phyloP scores from a whole-genome alignment of 1,140 invertebrate genomes.

The Atta colombica region DNA sequence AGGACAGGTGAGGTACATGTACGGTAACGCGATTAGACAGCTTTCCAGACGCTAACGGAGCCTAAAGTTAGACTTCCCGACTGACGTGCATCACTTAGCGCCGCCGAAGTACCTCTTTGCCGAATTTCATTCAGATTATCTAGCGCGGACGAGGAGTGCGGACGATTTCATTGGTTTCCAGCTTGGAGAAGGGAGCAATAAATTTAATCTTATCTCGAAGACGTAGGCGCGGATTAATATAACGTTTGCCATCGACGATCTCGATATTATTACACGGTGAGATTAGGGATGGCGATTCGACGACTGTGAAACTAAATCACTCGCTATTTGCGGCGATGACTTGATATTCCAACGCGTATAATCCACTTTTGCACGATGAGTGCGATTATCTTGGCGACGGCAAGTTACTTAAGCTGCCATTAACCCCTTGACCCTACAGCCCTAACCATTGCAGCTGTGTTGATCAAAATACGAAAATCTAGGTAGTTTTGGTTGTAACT shows the following conservation, averaged over 20 bases:
- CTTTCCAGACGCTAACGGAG: constrained; percentile 46
- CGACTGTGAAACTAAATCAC: constrained; percentile 35
- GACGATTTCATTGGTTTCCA: constrained; percentile 31
- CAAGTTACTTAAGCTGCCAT: constrained; percentile 57
- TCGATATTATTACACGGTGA: constrained; percentile 56
- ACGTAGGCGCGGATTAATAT: constrained; percentile 61
- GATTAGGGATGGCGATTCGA: constrained; percentile 34
- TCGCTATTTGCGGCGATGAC: constrained; percentile 47
- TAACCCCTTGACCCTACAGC: constrained; percentile 53
- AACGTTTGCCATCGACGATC: constrained; percentile 51
- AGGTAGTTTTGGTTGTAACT: neutral
- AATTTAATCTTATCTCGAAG: constrained; percentile 57
- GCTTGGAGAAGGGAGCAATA: constrained; percentile 19
- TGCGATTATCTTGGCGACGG: constrained; percentile 30
- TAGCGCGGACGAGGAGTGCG: constrained; percentile 9
- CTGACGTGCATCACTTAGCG: constrained; percentile 59
- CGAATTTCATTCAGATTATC: constrained; percentile 62
- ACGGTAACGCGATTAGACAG: constrained; percentile 58
- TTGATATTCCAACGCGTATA: constrained; percentile 57
- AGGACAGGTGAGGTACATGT: constrained; percentile 54
- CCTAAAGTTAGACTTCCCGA: constrained; percentile 60
- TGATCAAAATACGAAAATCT: neutral
- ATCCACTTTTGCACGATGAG: constrained; percentile 47
- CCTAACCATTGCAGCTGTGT: neutral
- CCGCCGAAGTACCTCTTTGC: constrained; percentile 35